Evolutionary conservation across 2,888 invertebrate genomes (phyloP).

Genomic region (Deroplatys truncata): DNA sequence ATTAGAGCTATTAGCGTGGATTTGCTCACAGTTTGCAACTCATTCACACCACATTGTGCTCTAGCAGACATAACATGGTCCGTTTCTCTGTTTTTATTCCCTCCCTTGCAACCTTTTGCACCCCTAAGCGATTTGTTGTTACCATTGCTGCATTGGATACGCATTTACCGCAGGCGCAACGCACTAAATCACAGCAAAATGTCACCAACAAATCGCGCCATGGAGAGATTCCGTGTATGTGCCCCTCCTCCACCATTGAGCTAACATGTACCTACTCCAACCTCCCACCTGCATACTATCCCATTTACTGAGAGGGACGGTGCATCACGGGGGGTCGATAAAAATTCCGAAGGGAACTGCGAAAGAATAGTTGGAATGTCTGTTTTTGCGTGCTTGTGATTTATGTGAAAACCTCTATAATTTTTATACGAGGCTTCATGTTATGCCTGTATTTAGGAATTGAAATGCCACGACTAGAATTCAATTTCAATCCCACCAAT

Average conservation of each 20-base stretch:
- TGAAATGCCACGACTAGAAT: neutral
- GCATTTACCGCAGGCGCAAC: neutral
- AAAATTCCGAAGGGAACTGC: neutral
- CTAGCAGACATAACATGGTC: neutral
- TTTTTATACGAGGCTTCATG: neutral
- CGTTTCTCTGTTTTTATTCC: neutral
- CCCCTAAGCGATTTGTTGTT: neutral
- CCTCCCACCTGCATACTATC: neutral
- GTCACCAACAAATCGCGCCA: slow-evolving; percentile 2
- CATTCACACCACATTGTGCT: neutral
- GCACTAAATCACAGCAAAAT: neutral
- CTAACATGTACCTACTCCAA: neutral
- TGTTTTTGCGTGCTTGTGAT: neutral
- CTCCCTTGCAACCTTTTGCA: neutral
- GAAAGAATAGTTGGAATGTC: neutral
- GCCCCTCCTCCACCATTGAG: neutral
- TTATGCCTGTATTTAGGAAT: neutral
- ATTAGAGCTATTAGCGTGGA: neutral
- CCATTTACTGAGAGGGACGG: neutral
- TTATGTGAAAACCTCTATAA: neutral
- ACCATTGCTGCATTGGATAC: neutral
- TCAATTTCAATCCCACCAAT: neutral
- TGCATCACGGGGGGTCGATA: neutral
- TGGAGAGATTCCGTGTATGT: neutral
- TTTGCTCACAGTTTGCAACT: neutral